Base-by-base conservation (phyloP, 2,888 invertebrate species). In the Noctua janthe region DNA sequence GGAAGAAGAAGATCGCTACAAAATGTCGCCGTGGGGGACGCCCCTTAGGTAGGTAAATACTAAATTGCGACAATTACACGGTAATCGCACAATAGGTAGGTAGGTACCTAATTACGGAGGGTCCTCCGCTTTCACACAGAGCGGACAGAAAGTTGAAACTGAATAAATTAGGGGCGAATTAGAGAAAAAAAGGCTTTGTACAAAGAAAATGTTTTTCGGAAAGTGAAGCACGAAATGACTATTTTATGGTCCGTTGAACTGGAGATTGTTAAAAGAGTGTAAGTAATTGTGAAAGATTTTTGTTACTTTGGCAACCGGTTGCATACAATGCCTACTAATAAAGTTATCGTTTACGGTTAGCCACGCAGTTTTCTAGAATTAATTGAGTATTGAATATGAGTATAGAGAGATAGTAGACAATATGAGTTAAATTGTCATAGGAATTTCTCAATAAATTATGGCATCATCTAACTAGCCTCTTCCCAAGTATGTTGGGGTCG, bases 101-200 rank as follows among this genome's bases (percentile, higher is more conserved):
- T 71, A 74, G 43, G 49, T 84, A 67, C 71, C 59, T 85, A 86
- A 89, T 88, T 87, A 81, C 73, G 17, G 43, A 17, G 71, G 56
- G 67, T 59, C 62, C 74, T 86, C 83, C 13, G n/a, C 49, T 86
- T 85, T 67, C 86, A 86, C 76, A 81, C 43, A 75, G 67, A 49
- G 23, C 70, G 5, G 75, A 67, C 72, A 51, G 74, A 74, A 85
- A 81, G 54, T 74, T 67, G 77, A 88, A 75, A 85, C 77, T 76
- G 72, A 78, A 88, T 76, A 86, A 82, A 85, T 87, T 85, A 77
- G 67, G 66, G 35, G 20, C n/a, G 59, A 75, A 82, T 59, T 77
- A 39, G 62, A 56, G 71, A 62, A 64, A 76, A 76, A 51, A 39
- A 59, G 49, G 51, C 13, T 49, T 39, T 71, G 29, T 23, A 10